phyloP scores from a whole-genome alignment of 2,888 invertebrate genomes.

The Chalcosyrphus nemorum region DNA sequence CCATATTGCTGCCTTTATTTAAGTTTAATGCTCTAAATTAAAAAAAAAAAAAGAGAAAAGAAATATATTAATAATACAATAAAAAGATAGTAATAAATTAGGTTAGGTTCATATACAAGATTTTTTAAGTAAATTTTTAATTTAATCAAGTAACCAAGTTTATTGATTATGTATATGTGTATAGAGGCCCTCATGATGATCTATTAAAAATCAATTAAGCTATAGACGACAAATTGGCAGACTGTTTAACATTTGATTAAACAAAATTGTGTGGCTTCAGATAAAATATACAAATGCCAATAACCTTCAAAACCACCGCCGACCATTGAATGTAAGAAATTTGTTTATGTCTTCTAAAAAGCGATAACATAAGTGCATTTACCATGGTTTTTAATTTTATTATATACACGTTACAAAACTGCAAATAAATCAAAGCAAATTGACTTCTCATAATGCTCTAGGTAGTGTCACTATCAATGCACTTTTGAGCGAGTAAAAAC shows the following conservation, averaged over 20 bases:
- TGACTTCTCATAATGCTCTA: neutral
- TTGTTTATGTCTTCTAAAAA: neutral
- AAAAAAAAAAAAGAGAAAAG: neutral
- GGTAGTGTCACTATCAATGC: neutral
- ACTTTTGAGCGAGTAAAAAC: neutral
- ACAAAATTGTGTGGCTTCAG: conserved; percentile 37
- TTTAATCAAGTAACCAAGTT: neutral
- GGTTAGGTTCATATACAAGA: neutral
- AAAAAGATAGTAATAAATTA: neutral
- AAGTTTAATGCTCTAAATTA: conserved; percentile 42
- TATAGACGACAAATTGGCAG: conserved; percentile 37
- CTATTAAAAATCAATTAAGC: conserved; percentile 49
- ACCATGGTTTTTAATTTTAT: neutral
- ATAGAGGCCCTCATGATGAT: conserved; percentile 1
- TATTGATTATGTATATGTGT: conserved; percentile 1
- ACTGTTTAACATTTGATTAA: conserved; percentile 49
- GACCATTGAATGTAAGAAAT: neutral
- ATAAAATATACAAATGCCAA: conserved; percentile 6
- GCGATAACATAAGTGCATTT: neutral
- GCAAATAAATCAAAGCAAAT: neutral
- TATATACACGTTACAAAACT: neutral
- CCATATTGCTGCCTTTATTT: conserved; percentile 75
- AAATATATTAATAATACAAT: neutral
- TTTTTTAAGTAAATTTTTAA: neutral
- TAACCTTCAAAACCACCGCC: conserved; percentile 15